Evolutionary conservation across 2,113 vertebrate species (phyloP).

Genomic region (Melanostigma gelatinosum): DNA sequence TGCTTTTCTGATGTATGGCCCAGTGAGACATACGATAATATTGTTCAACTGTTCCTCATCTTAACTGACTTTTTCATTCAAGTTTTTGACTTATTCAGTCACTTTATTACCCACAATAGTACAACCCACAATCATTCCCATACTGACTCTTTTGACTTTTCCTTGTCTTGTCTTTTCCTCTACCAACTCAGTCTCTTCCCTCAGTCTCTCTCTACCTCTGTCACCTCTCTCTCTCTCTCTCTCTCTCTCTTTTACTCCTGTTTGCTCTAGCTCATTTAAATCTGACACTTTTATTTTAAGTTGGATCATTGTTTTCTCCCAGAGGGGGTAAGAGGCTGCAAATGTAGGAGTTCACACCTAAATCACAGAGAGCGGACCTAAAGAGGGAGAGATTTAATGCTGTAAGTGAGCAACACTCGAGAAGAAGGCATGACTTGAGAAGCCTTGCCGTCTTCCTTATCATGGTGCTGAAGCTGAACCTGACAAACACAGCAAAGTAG

Average conservation of each 20-base stretch:
- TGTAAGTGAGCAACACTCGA: conserved; percentile 56
- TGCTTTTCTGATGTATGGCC: not conserved
- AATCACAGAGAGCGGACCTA: conserved; percentile 41
- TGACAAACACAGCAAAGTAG: conserved; percentile 33
- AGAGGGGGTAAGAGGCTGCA: conserved; percentile 41
- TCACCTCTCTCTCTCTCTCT: not conserved
- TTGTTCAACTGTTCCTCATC: not conserved
- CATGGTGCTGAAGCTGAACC: conserved; percentile 26
- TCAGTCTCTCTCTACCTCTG: not conserved
- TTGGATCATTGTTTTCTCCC: conserved; percentile 61
- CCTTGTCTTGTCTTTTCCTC: not conserved
- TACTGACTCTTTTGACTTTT: not conserved
- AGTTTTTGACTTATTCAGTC: no score
- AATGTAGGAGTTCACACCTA: conserved; percentile 61
- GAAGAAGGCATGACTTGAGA: conserved; percentile 34
- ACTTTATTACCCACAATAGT: no score
- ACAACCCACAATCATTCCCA: no score
- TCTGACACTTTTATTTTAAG: conserved; percentile 64
- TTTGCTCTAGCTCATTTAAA: conserved; percentile 60
- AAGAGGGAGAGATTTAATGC: conserved; percentile 32
- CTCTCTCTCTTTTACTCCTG: conserved; percentile 20
- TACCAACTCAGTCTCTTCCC: conserved; percentile 4
- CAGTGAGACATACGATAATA: not conserved
- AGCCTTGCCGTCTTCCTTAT: conserved; percentile 34
- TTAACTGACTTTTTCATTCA: no score